Percentiles rank a stretch among this genome's conserved stretches.
Conservation (phyloP, 2,888 invertebrate species). For the Dioctria rufipes region DNA sequence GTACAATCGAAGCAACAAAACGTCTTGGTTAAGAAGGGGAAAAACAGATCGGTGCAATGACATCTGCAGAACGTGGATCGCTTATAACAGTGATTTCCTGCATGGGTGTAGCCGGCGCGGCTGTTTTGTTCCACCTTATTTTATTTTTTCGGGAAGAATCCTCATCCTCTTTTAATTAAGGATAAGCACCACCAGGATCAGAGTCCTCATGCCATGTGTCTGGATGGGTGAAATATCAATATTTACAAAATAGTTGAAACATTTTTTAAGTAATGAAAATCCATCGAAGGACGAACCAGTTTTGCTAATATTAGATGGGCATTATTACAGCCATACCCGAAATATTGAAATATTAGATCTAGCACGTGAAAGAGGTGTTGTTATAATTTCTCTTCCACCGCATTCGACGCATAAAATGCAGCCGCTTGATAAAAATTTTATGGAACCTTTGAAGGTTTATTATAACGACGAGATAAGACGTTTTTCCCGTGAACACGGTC, state of each 20-base stretch:
- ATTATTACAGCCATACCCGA: too few species aligned
- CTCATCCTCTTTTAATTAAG: slow-evolving; percentile 62
- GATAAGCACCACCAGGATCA: too few species aligned
- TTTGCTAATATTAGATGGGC: too few species aligned
- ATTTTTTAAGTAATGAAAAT: too few species aligned
- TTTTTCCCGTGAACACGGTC: slow-evolving; percentile 18
- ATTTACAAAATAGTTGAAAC: slow-evolving; percentile 65
- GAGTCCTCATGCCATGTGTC: slow-evolving; percentile 64
- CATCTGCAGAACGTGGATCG: too few species aligned
- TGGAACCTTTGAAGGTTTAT: too few species aligned
- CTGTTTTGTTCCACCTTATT: slow-evolving; percentile 64
- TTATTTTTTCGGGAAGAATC: slow-evolving; percentile 66
- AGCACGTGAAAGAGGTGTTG: slow-evolving; percentile 48
- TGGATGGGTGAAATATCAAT: slow-evolving; percentile 65
- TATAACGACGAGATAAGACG: not conserved
- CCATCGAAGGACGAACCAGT: slow-evolving; percentile 60
- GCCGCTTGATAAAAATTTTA: too few species aligned
- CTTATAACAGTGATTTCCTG: slow-evolving; percentile 62
- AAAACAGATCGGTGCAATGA: too few species aligned
- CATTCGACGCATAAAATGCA: too few species aligned
- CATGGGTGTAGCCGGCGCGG: slow-evolving; percentile 64
- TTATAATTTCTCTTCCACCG: slow-evolving; percentile 56
- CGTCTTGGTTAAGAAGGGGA: too few species aligned
- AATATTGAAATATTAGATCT: too few species aligned
- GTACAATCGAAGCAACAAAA: slow-evolving; percentile 45